These are phyloP conservation scores for Psilopogon haemacephalus DNA, from an alignment of 2,113 vertebrate genomes.

Conservation along the genomic window DNA sequence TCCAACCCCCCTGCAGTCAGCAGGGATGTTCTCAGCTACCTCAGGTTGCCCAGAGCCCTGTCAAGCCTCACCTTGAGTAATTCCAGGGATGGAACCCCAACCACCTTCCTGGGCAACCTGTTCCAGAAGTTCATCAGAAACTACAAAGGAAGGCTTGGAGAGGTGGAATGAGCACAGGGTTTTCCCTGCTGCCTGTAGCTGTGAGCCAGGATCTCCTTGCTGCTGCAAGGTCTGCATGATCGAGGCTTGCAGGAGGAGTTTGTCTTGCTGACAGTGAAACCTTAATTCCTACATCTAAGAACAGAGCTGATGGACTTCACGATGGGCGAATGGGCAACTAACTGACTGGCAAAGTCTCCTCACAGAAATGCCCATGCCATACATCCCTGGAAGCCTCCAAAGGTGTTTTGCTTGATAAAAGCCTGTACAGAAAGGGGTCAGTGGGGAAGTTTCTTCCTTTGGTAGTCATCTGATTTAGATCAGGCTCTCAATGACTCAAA, in stretches of 20 bases:
- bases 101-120: no score
- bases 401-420: background rate
- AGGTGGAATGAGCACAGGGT: background rate
- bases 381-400: background rate
- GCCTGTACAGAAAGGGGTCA: background rate
- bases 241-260: background rate
- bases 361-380: background rate
- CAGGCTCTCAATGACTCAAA: background rate
- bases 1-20: no score
- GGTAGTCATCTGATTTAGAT: background rate
- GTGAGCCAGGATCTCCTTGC: background rate
- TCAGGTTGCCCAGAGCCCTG: no score
- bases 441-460: background rate
- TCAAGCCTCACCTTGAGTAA: no score
- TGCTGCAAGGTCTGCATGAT: background rate
- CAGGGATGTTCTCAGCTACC: no score
- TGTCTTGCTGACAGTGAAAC: background rate
- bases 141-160: background rate
- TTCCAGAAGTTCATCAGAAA: background rate
- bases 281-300: background rate
- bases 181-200: background rate
- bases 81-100: no score
- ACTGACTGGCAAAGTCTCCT: background rate
- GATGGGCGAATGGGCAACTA: background rate
- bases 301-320: background rate